Evolutionary conservation across 2,797 vertebrate genomes (phyloP).

Genomic region (Micropoecilia bifurca): DNA sequence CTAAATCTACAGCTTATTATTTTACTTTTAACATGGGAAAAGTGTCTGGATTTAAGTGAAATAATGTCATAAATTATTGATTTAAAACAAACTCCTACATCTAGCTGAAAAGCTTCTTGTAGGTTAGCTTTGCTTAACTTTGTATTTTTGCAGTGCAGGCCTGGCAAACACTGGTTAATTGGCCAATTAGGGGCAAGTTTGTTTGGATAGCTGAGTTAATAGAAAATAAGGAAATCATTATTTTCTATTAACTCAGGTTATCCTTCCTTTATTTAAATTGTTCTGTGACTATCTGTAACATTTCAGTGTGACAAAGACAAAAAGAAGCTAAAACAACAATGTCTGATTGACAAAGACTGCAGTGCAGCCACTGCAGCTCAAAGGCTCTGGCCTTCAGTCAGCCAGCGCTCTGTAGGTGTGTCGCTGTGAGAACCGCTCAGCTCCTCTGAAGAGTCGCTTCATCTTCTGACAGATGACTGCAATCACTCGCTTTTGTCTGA

Average conservation of each 20-base stretch:
- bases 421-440: conserved; percentile 27
- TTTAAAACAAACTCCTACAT: too few species aligned
- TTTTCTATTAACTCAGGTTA: not conserved
- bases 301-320: conserved; percentile 18
- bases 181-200: not conserved
- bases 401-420: conserved; percentile 48
- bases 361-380: not conserved
- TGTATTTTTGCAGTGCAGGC: not conserved
- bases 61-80: too few species aligned
- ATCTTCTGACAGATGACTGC: conserved; percentile 68
- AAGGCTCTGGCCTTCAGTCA: conserved; percentile 51
- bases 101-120: too few species aligned
- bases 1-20: too few species aligned
- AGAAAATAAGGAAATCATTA: not conserved
- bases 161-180: not conserved
- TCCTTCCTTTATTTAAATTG: not conserved
- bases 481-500: conserved; percentile 58
- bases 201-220: not conserved
- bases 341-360: conserved; percentile 19
- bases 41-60: too few species aligned
- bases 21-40: too few species aligned
- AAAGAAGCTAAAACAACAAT: not conserved
- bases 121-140: too few species aligned
- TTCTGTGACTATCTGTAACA: not conserved
- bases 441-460: conserved; percentile 53